Evolutionary conservation across 2,888 invertebrate genomes (phyloP).

Genomic region (Argyresthia goedartella): DNA sequence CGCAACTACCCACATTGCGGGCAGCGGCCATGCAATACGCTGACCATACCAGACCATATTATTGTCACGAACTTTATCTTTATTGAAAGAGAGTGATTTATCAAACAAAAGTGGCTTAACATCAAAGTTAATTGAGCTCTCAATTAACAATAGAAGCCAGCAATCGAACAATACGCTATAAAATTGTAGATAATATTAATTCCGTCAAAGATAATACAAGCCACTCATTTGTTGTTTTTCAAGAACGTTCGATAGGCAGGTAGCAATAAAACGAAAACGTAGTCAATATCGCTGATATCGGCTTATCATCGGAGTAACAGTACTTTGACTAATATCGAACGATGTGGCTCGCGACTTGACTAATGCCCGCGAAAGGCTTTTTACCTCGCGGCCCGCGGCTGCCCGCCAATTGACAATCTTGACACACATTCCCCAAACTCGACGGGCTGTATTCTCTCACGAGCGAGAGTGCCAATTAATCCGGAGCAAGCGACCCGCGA

Average conservation of each 20-base stretch:
- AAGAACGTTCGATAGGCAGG: conserved; percentile 30
- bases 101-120: too few relatives aligned
- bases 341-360: conserved; percentile 18
- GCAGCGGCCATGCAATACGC: too few relatives aligned
- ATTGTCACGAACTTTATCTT: too few relatives aligned
- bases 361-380: conserved; percentile 34
- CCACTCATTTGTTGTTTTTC: conserved; percentile 27
- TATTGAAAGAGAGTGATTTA: too few relatives aligned
- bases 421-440: conserved; percentile 36
- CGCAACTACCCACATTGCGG: not conserved
- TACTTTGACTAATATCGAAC: conserved; percentile 20
- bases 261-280: conserved; percentile 26
- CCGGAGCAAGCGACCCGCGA: conserved; percentile 16
- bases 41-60: too few relatives aligned
- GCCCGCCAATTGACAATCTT: not conserved
- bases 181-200: too few relatives aligned
- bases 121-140: too few relatives aligned
- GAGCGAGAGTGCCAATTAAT: conserved; percentile 36
- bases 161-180: too few relatives aligned
- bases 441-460: conserved; percentile 25
- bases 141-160: too few relatives aligned
- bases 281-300: conserved; percentile 50
- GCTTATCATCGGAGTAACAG: conserved; percentile 14
- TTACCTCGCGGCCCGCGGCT: conserved; percentile 27
- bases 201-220: too few relatives aligned